phyloP scores from a whole-genome alignment of 2,113 vertebrate species.

The Heloderma charlesbogerti region DNA sequence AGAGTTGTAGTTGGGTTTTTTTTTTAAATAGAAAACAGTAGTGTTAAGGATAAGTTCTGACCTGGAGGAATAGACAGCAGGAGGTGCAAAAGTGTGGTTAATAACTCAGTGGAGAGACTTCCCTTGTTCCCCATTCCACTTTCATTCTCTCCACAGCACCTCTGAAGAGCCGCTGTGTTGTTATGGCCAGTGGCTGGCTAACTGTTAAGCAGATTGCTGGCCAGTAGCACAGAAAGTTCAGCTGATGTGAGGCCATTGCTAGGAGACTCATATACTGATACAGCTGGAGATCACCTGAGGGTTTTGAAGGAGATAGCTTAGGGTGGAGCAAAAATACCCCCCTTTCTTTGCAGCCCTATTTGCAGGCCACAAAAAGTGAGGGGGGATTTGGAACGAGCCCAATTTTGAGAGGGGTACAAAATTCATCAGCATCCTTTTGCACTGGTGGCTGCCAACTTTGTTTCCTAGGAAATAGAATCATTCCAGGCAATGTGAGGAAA shows the following conservation, averaged over 20 bases:
- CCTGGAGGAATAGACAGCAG: background rate
- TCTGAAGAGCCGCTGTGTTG: background rate
- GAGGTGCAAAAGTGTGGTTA: background rate
- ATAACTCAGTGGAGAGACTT: background rate
- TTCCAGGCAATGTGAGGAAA: background rate
- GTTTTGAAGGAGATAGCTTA: background rate
- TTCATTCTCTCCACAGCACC: background rate
- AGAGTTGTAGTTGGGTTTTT: background rate
- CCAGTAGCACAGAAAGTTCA: background rate
- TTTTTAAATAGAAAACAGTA: background rate
- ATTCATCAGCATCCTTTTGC: background rate
- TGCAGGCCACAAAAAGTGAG: background rate
- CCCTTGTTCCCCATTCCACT: background rate
- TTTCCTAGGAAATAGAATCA: background rate
- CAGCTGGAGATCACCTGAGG: background rate
- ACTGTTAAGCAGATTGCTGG: background rate
- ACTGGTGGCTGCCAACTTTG: background rate
- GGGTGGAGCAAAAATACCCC: background rate
- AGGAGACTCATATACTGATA: background rate
- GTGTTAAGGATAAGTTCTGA: background rate
- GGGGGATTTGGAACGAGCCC: background rate
- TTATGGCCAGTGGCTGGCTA: background rate
- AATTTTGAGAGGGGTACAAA: background rate
- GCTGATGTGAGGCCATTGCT: background rate
- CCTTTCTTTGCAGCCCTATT: background rate